These are phyloP conservation scores for Aricia agestis DNA, from an alignment of 1,140 invertebrate genomes.

Conservation along the genomic window DNA sequence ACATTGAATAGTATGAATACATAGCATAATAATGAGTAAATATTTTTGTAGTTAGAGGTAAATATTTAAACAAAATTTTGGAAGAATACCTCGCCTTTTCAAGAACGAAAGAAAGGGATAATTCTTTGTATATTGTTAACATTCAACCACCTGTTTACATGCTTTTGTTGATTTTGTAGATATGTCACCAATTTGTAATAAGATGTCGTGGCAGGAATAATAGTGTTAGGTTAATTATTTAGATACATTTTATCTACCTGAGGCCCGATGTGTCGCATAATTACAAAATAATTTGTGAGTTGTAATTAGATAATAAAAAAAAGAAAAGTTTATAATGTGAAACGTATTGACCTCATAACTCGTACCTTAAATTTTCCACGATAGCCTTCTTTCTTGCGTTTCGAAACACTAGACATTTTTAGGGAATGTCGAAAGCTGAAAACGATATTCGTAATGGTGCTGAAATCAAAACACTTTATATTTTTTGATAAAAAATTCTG, in stretches of 20 bases:
- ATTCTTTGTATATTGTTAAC: background rate
- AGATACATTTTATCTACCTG: too few species aligned
- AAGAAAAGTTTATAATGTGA: background rate
- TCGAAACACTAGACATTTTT: conserved; percentile 63
- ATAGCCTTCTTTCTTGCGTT: conserved; percentile 57
- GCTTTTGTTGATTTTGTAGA: conserved; percentile 1
- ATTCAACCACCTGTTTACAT: background rate
- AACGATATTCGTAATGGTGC: background rate
- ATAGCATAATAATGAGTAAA: background rate
- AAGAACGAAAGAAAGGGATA: too few species aligned
- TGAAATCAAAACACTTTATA: background rate
- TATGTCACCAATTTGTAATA: background rate
- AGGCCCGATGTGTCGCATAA: too few species aligned
- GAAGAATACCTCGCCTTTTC: background rate
- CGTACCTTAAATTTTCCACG: conserved; percentile 66
- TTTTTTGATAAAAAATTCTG: too few species aligned
- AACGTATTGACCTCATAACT: background rate
- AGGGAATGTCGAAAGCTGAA: background rate
- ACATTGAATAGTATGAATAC: too few species aligned
- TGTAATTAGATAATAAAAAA: background rate
- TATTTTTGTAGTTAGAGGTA: background rate
- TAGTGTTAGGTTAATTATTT: background rate
- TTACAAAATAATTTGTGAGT: background rate
- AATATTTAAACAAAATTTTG: background rate
- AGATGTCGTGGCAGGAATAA: background rate